These are phyloP conservation scores for Drosophila murphyi DNA, from an alignment of 1,140 invertebrate species.

Conservation along the genomic window DNA sequence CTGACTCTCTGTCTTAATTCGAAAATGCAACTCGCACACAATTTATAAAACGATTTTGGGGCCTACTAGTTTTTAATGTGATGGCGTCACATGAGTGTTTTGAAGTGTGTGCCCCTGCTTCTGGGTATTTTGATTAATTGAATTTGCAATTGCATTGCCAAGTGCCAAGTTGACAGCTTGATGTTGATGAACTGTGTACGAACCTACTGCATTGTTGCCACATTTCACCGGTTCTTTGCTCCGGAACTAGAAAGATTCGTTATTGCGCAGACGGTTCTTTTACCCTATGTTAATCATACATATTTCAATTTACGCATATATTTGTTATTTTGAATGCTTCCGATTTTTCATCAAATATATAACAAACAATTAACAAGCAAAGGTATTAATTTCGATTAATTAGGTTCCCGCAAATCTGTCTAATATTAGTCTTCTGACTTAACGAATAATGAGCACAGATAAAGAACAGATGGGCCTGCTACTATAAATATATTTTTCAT, in stretches of 20 bases:
- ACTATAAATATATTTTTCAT: no score
- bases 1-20: conserved; percentile 33
- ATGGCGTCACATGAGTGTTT: conserved; percentile 7
- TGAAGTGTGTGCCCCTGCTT: conserved; percentile 11
- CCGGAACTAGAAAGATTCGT: neutral
- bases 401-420: no score
- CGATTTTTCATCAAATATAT: no score
- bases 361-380: no score
- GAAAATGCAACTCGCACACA: conserved; percentile 52
- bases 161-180: conserved; percentile 35
- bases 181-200: conserved; percentile 25
- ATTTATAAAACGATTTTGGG: conserved; percentile 71
- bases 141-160: conserved; percentile 60
- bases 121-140: conserved; percentile 69
- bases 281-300: no score
- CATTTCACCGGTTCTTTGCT: neutral
- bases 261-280: neutral
- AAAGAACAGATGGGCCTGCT: no score
- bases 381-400: no score
- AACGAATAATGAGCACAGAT: no score
- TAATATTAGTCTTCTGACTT: no score
- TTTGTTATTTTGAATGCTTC: no score
- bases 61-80: conserved; percentile 53
- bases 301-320: no score
- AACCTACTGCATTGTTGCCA: neutral